Conservation (phyloP, 2,113 vertebrate species). For the Rhineura floridana region DNA sequence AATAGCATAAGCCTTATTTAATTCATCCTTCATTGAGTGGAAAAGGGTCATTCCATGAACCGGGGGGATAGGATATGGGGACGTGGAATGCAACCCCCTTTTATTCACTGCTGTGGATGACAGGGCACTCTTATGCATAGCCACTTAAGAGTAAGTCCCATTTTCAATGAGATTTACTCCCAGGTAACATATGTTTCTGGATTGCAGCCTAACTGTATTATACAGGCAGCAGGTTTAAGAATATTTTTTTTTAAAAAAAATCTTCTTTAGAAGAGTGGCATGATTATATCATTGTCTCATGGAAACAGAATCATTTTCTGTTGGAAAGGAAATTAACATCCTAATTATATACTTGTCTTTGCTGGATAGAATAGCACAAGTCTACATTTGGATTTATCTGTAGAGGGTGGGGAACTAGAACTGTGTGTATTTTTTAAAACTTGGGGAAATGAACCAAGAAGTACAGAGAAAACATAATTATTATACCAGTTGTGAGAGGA, state of each 20-base stretch:
- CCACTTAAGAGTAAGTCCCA: too few species aligned
- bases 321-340: constrained; percentile 48
- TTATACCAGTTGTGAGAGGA: background rate
- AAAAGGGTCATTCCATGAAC: background rate
- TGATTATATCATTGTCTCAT: constrained; percentile 46
- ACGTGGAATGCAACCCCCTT: too few species aligned
- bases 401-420: constrained; percentile 16
- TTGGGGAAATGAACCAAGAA: constrained; percentile 48
- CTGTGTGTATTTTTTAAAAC: background rate
- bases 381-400: constrained; percentile 39
- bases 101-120: too few species aligned
- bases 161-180: too few species aligned
- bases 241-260: constrained; percentile 28
- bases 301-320: constrained; percentile 39
- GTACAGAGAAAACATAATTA: background rate
- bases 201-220: too few species aligned
- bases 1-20: background rate
- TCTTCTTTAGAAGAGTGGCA: constrained; percentile 48
- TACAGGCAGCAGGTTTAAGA: too few species aligned
- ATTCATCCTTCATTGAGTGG: too few species aligned
- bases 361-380: constrained; percentile 42
- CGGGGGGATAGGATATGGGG: too few species aligned
- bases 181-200: too few species aligned
- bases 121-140: too few species aligned
- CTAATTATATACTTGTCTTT: constrained; percentile 57